Evolutionary conservation across 2,113 vertebrate genomes (phyloP), one percentile per base, ranked within the genome.

Genomic region (Trematocara variabile): DNA sequence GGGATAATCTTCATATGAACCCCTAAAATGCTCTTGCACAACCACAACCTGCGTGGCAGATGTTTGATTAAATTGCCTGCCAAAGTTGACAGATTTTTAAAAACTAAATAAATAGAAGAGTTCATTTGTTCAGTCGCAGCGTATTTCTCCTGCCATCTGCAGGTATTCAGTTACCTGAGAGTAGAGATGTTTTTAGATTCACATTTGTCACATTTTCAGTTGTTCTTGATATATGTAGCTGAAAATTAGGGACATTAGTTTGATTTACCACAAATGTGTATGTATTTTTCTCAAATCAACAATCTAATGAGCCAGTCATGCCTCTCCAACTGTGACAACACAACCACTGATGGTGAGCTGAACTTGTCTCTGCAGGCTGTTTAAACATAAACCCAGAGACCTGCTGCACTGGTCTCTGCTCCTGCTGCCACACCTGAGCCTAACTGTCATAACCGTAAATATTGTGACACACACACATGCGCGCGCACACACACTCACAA

Each of bases 391-490:
- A 77, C 48, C 46, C 37, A 75, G 34, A 53, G 85, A 91, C 89
- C 90, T 90, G 93, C 88, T 86, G 63, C 73, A 68, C 90, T 79
- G 86, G 89, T 93, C 88, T 79, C 85, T 81, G 33, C 70, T 65
- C 46, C 54, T 68, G 46, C 25, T 48, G 75, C 79, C 86, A 90
- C 89, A 93, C 92, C 93, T 90, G 85, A 91, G 79, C 52, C 75
- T 46, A 91, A 87, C 87, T 85, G 91, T 78, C 88, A 87, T 11
- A 88, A 85, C 78, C 1, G 30, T 41, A 81, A 9, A 22, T 46
- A 25, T 65, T 28, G 25, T 39, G 16, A 65, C 11, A 55, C 68
- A 22, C 25, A 16, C 11, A 14, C 7, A 0, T 8, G 0, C 7
- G 7, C 37, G 25, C 63, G 4, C 37, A 44, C 4, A 16, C 79